Evolutionary conservation across 2,888 invertebrate genomes (phyloP), one percentile per base, ranked within the genome.

Genomic region (Ochropleura leucogaster): DNA sequence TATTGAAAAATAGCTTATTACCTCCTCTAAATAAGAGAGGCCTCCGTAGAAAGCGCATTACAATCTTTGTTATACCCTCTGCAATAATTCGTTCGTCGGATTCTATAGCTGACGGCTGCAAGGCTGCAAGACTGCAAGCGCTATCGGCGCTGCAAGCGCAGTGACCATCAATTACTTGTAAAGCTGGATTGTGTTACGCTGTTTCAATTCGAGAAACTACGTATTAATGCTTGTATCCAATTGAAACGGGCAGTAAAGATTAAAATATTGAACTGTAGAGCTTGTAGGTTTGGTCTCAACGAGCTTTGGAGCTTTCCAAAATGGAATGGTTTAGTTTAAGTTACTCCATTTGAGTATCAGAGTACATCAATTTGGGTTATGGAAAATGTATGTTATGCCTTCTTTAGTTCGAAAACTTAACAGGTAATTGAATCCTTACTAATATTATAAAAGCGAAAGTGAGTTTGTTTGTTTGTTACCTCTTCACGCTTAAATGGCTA

Each of bases 1-100:
- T n/a, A n/a, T 91, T 92, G 92, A 93, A 93, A 93, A 93, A 93
- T 91, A 88, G 91, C 91, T 88, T 87, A 92, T 92, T 91, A 92
- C 88, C 84, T 84, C 82, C 89, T 83, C 86, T 89, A 90, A 92
- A 89, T 90, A 89, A 89, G 87, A 89, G 86, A 83, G 73, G 62
- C 64, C 20, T 55, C 87, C 79, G 87, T 91, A 92, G 92, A 93
- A 93, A 93, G 93, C 92, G 89, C 92, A 81, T 89, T 88, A 88
- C 89, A 89, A 91, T 92, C 90, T 90, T 90, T 89, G 91, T 88
- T 89, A 91, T 92, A 90, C 89, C 87, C 87, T 89, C 82, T 77
- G 90, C 88, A 91, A 92, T 92, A 92, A 93, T 92, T 93, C 90
- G 89, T 92, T 79, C 83, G 87, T 89, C 75, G 85, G 86, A 88